A percentile compares a stretch with the other conserved stretches of the same genome.
Conservation (phyloP, 2,113 vertebrate species). For the Forbesichthys agassizii region DNA sequence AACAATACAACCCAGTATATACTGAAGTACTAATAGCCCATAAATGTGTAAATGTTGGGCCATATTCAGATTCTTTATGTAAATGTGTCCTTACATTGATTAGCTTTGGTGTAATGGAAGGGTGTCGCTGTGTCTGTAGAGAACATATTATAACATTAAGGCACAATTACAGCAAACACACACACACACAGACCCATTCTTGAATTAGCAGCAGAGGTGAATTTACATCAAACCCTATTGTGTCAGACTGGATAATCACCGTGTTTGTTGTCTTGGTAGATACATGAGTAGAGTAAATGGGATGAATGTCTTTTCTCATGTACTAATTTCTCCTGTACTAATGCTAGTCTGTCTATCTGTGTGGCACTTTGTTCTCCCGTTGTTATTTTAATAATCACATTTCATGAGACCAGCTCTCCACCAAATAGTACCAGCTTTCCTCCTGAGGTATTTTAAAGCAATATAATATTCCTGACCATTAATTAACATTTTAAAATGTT, state of each 20-base stretch:
- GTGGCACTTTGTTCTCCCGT: slow-evolving; percentile 14
- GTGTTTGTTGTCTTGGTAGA: neutral
- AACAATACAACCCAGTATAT: slow-evolving; percentile 27
- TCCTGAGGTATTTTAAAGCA: neutral
- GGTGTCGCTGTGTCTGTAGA: slow-evolving; percentile 28
- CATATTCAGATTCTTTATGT: slow-evolving; percentile 45
- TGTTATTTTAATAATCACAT: neutral
- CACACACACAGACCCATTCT: neutral
- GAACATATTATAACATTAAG: slow-evolving; percentile 49
- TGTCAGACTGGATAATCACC: slow-evolving; percentile 20
- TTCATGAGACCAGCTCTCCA: slow-evolving; percentile 22
- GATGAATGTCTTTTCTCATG: slow-evolving; percentile 20
- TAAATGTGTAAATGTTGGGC: slow-evolving; percentile 46
- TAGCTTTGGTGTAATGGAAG: slow-evolving; percentile 43
- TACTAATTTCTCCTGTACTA: slow-evolving; percentile 16
- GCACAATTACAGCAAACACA: slow-evolving; percentile 13
- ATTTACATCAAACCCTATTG: slow-evolving; percentile 27
- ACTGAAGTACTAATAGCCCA: slow-evolving; percentile 54
- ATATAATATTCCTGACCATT: slow-evolving; percentile 7
- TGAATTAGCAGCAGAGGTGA: slow-evolving; percentile 7
- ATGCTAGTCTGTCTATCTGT: slow-evolving; percentile 18
- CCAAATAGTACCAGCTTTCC: neutral
- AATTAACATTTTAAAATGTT: slow-evolving; percentile 12
- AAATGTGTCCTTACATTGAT: slow-evolving; percentile 51
- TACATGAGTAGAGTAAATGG: slow-evolving; percentile 13